Conservation (phyloP, 2,888 invertebrate genomes). For the Drosophila multiciliata region DNA sequence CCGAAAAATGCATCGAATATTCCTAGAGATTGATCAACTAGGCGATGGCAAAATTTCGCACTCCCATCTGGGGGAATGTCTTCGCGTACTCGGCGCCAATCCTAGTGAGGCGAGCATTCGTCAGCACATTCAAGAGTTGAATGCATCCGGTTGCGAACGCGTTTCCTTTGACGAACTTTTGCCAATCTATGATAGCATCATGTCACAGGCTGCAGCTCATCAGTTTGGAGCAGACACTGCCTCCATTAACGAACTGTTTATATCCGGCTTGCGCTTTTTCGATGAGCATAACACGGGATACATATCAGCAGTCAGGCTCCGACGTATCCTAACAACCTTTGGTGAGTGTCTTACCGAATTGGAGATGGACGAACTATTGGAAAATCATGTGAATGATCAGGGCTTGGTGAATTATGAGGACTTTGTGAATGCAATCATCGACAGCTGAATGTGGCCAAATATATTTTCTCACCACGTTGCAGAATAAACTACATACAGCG, state of each 20-base stretch:
- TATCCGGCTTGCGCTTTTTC: conserved; percentile 35
- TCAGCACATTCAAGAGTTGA: conserved; percentile 29
- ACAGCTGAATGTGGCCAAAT: conserved; percentile 7
- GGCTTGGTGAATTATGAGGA: conserved; percentile 59
- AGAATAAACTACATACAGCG: neutral
- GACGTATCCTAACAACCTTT: conserved; percentile 32
- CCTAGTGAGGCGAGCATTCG: conserved; percentile 51
- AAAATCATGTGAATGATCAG: conserved; percentile 39
- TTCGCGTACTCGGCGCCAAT: conserved; percentile 59
- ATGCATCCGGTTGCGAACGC: conserved; percentile 30
- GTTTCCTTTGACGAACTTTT: conserved; percentile 60
- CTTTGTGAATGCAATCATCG: conserved; percentile 39
- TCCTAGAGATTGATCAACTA: conserved; percentile 31
- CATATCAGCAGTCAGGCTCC: conserved; percentile 43
- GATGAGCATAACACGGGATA: conserved; percentile 53
- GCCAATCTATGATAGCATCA: conserved; percentile 37
- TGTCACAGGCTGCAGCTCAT: neutral
- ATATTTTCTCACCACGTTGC: neutral
- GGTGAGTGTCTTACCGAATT: conserved; percentile 43
- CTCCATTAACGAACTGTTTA: conserved; percentile 32
- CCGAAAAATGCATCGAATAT: conserved; percentile 37
- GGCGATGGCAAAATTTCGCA: conserved; percentile 58
- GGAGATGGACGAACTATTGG: conserved; percentile 53
- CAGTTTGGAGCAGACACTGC: neutral
- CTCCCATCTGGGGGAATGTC: conserved; percentile 54